These are phyloP conservation scores for Sparidentex hasta DNA, from an alignment of 2,797 vertebrate genomes.

Conservation along the genomic window DNA sequence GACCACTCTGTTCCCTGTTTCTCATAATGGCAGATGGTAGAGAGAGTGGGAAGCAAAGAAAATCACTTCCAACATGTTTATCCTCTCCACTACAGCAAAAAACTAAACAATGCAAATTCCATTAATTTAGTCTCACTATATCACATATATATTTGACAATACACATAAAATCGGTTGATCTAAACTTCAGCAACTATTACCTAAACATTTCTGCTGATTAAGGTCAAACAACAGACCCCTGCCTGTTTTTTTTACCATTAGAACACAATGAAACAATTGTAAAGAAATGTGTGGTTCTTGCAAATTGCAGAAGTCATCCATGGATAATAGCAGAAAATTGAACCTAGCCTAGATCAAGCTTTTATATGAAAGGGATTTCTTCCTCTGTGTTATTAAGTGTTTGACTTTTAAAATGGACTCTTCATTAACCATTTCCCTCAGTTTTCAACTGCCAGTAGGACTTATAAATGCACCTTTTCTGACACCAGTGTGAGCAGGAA, in stretches of 20 bases:
- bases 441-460: slow-evolving; percentile 5
- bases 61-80: slow-evolving; percentile 15
- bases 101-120: neutral
- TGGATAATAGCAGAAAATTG: neutral
- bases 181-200: neutral
- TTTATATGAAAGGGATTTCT: neutral
- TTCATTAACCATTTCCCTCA: neutral
- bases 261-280: neutral
- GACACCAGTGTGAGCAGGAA: slow-evolving; percentile 9
- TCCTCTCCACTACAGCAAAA: neutral
- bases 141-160: neutral
- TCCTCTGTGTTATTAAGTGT: neutral
- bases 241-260: neutral
- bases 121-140: neutral
- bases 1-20: slow-evolving; percentile 1
- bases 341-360: neutral
- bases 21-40: slow-evolving; percentile 33
- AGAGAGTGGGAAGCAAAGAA: slow-evolving; percentile 4
- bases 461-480: neutral
- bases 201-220: neutral
- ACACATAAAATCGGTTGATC: neutral
- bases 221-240: neutral
- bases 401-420: neutral
- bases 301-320: too few species aligned
- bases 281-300: neutral